Evolutionary conservation across 2,888 invertebrate species (phyloP), one percentile per base, ranked within the genome.

Genomic region (Gryllus longicercus): DNA sequence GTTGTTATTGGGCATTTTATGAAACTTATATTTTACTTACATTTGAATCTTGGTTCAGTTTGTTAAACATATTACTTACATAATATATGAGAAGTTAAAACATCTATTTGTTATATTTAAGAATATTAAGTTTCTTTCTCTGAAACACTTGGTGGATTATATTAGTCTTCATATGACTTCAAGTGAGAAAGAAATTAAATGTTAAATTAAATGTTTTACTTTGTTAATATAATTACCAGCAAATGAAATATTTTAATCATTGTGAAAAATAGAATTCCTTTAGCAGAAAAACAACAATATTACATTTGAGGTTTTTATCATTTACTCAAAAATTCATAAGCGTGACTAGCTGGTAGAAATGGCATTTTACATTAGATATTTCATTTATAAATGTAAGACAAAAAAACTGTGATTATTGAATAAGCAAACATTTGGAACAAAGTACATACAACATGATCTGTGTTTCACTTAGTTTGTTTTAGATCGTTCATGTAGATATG

Each of bases 1-100:
- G 49, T 80, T 80, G 74, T 78, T 78, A 80, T 74, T 18, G 50
- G 75, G n/a, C 77, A 51, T 77, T 63, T 63, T 63, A 63, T 63
- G n/a, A 63, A 63, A 63, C 14, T 23, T 14, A 76, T 25, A 25
- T 23, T 76, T 76, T 25, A 77, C 50, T 77, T 2, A 25, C 14
- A 25, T n/a, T 77, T 25, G 25, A 38, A 50, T 21, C 50, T 25
- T 77, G 10, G 50, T 77, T 50, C 50, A 25, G 49, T 50, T 77
- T 25, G 50, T 23, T 50, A n/a, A 25, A 38, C 50, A 50, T 50
- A 76, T 76, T 38, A 23, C 76, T 76, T 16, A 38, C 38, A 38
- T 38, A 38, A 38, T 8, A 38, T 38, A 38, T 38, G 38, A 38
- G 38, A 38, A 38, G 38, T 38, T 38, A 38, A 38, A 38, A 38